Evolutionary conservation across 2,113 vertebrate species (phyloP).

Genomic region (Anarrhichthys ocellatus): DNA sequence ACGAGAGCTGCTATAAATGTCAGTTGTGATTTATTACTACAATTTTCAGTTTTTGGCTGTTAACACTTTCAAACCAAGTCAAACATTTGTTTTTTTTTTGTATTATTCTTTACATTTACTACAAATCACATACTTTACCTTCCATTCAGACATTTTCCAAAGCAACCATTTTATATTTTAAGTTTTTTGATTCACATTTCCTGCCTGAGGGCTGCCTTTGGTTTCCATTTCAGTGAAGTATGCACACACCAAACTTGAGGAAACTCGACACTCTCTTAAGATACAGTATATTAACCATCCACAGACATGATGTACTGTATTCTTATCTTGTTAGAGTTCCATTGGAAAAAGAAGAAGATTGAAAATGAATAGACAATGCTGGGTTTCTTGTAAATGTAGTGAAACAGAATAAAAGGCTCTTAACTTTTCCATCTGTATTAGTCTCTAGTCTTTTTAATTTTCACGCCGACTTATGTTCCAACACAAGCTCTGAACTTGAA

Average conservation of each 20-base stretch:
- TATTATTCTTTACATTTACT: constrained; percentile 1
- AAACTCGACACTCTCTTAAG: not conserved
- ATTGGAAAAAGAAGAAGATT: not conserved
- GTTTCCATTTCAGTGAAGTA: constrained; percentile 23
- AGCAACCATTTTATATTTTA: not conserved
- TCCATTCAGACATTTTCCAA: constrained; percentile 5
- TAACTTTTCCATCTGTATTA: not conserved
- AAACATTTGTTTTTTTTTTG: not conserved
- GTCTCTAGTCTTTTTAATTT: constrained; percentile 37
- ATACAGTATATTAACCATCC: not conserved
- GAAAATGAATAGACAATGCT: not conserved
- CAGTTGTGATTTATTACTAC: constrained; percentile 24
- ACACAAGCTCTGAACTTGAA: constrained; percentile 26
- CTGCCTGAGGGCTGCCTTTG: not conserved
- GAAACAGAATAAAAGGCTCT: not conserved
- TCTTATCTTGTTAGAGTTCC: not conserved
- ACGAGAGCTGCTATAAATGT: constrained; percentile 15
- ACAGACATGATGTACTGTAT: not conserved
- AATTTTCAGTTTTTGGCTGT: not conserved
- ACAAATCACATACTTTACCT: not conserved
- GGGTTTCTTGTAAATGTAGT: not conserved
- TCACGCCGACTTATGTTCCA: constrained; percentile 26
- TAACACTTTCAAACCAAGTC: not conserved
- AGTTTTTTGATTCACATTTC: constrained; percentile 10
- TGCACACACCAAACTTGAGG: not conserved